Percentiles rank a stretch among this genome's conserved stretches.
These are phyloP conservation scores for Bufo gargarizans DNA, from an alignment of 2,113 vertebrate genomes.

Conservation along the genomic window DNA sequence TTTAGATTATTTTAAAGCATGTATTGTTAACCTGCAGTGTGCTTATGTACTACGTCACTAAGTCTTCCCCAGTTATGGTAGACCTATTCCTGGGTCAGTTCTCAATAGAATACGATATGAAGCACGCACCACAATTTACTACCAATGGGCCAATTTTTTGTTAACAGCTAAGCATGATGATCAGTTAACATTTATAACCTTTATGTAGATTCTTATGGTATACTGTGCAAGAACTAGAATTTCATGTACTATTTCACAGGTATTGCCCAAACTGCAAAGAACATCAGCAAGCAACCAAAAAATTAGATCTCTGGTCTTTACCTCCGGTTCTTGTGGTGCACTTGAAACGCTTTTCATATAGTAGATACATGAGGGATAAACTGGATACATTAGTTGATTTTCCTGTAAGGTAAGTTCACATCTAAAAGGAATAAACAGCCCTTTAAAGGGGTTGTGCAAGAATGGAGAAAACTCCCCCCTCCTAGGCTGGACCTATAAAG, in stretches of 20 bases:
- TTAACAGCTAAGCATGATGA: background rate
- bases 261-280: constrained; percentile 98
- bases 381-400: constrained; percentile 97
- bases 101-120: background rate
- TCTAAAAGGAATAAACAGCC: too few species aligned
- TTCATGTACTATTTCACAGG: constrained; percentile 71
- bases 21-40: too few species aligned
- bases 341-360: constrained; percentile 97
- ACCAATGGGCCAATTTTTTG: background rate
- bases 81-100: too few species aligned
- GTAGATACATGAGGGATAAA: constrained; percentile 98
- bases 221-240: background rate
- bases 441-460: too few species aligned
- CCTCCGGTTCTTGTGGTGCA: constrained; percentile 96
- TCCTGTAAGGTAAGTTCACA: constrained; percentile 78
- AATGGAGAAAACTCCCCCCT: too few species aligned
- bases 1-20: too few species aligned
- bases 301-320: constrained; percentile 95
- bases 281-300: constrained; percentile 98
- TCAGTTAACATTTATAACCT: background rate
- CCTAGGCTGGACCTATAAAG: too few species aligned
- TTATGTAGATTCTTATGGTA: background rate
- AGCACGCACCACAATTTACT: background rate
- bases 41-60: too few species aligned
- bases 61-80: too few species aligned